Conservation (phyloP, 2,888 invertebrate genomes). For the Polydrusus pterygomalis region DNA sequence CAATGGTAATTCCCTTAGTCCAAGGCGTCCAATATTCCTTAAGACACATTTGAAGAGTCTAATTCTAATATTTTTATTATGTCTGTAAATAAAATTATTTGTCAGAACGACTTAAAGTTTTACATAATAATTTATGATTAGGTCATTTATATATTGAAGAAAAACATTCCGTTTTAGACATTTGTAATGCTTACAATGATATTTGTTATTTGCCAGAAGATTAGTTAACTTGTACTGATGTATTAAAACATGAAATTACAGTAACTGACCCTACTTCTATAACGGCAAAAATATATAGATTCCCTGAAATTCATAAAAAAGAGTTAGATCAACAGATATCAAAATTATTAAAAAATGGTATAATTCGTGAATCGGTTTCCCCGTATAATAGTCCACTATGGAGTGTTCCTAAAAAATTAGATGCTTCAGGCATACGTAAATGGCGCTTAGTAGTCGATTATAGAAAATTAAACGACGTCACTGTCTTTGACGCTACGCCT, state of each 20-base stretch:
- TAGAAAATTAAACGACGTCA: constrained; percentile 66
- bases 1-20: background rate
- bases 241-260: constrained; percentile 58
- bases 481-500: constrained; percentile 65
- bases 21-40: background rate
- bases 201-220: constrained; percentile 60
- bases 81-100: background rate
- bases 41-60: background rate
- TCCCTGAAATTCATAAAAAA: constrained; percentile 61
- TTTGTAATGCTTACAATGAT: constrained; percentile 60
- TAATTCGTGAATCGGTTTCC: constrained; percentile 59
- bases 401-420: constrained; percentile 65
- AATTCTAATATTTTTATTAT: background rate
- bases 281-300: constrained; percentile 61
- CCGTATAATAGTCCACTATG: constrained; percentile 60
- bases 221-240: constrained; percentile 57
- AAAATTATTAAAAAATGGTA: constrained; percentile 59
- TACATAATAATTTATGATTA: constrained; percentile 44
- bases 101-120: constrained; percentile 5
- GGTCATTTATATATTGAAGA: constrained; percentile 62
- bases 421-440: constrained; percentile 52
- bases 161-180: constrained; percentile 56
- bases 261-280: constrained; percentile 57
- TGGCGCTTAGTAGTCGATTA: constrained; percentile 56
- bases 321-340: constrained; percentile 62